These are phyloP conservation scores for Harpagus bidentatus DNA, from an alignment of 2,113 vertebrate species.

Conservation along the genomic window DNA sequence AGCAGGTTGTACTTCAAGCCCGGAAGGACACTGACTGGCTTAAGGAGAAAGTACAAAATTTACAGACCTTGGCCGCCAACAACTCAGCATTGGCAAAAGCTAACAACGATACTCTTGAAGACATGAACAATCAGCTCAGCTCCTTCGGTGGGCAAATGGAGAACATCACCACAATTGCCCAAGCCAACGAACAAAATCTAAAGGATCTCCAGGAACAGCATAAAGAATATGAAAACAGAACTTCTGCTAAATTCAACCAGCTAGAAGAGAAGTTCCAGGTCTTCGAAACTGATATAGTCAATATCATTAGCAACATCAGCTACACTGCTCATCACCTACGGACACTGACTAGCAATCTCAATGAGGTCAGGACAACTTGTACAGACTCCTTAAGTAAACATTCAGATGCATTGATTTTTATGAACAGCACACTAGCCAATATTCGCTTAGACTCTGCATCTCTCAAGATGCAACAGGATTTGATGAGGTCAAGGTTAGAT, in stretches of 20 bases:
- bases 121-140: constrained; percentile 84
- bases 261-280: constrained; percentile 85
- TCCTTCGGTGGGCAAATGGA: constrained; percentile 84
- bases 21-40: constrained; percentile 88
- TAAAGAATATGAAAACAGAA: constrained; percentile 84
- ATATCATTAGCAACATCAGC: constrained; percentile 91
- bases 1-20: constrained; percentile 85
- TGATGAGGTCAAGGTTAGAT: constrained; percentile 85
- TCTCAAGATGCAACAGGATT: constrained; percentile 87
- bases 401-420: constrained; percentile 83
- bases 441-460: constrained; percentile 78
- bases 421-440: constrained; percentile 84
- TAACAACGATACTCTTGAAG: constrained; percentile 89
- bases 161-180: constrained; percentile 85
- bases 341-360: constrained; percentile 86
- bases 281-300: constrained; percentile 85
- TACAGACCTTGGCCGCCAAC: constrained; percentile 84
- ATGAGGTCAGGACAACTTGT: constrained; percentile 85
- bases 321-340: constrained; percentile 90
- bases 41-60: constrained; percentile 84
- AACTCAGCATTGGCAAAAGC: constrained; percentile 84
- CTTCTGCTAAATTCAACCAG: constrained; percentile 79
- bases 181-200: constrained; percentile 84
- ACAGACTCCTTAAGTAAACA: constrained; percentile 87
- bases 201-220: constrained; percentile 88